Percentiles rank a stretch among this genome's conserved stretches.
Conservation (phyloP, 2,797 vertebrate species). For the Eleutherodactylus coqui region DNA sequence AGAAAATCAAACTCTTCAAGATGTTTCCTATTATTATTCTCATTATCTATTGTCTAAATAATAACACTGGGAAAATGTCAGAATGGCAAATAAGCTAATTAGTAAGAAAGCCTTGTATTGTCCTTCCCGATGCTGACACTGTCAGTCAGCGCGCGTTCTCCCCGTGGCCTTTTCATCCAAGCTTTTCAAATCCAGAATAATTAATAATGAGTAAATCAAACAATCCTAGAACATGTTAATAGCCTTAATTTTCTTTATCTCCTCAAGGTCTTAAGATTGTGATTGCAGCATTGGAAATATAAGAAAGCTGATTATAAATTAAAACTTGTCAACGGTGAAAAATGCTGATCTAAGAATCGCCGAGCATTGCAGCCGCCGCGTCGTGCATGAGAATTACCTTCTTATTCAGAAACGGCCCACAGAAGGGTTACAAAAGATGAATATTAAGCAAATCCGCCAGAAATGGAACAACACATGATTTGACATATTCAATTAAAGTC, state of each 20-base stretch:
- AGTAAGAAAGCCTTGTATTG: slow-evolving; percentile 64
- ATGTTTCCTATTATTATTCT: slow-evolving; percentile 58
- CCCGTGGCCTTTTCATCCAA: slow-evolving; percentile 71
- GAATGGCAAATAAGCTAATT: slow-evolving; percentile 63
- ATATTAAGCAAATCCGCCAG: slow-evolving; percentile 7
- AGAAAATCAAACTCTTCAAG: slow-evolving; percentile 47
- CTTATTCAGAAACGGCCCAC: background rate
- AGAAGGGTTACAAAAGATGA: background rate
- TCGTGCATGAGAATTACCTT: slow-evolving; percentile 58
- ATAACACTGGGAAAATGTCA: slow-evolving; percentile 61
- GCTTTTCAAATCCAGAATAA: slow-evolving; percentile 69
- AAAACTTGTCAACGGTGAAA: slow-evolving; percentile 69
- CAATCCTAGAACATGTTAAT: slow-evolving; percentile 74
- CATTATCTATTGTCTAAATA: slow-evolving; percentile 61
- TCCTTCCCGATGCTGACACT: slow-evolving; percentile 71
- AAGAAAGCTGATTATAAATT: slow-evolving; percentile 73
- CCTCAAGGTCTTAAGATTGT: slow-evolving; percentile 75
- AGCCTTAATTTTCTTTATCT: slow-evolving; percentile 75
- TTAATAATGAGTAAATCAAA: slow-evolving; percentile 77
- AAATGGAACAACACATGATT: slow-evolving; percentile 44
- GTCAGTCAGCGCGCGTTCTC: slow-evolving; percentile 71
- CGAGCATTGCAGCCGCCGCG: slow-evolving; percentile 61
- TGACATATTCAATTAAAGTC: slow-evolving; percentile 54
- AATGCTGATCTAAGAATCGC: slow-evolving; percentile 65
- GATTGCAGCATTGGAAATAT: slow-evolving; percentile 73